A percentile compares a stretch with the other conserved stretches of the same genome.
Evolutionary conservation across 2,888 invertebrate genomes (phyloP).

Genomic region (Microplitis manilae): DNA sequence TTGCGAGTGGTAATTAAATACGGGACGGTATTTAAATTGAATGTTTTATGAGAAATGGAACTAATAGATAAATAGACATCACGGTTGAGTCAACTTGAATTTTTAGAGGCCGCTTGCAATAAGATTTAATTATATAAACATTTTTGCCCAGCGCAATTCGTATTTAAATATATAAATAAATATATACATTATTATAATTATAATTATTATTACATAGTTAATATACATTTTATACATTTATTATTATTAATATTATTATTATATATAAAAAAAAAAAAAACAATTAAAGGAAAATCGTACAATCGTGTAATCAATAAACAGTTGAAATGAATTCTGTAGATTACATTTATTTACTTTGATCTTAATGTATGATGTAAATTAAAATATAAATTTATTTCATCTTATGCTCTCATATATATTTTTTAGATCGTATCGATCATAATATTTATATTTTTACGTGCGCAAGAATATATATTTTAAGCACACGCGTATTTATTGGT

Average conservation of each 20-base stretch:
- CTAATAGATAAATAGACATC: not conserved
- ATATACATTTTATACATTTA: not conserved
- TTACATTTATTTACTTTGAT: not conserved
- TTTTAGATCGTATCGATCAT: slow-evolving; percentile 6
- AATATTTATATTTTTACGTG: slow-evolving; percentile 4
- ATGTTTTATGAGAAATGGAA: slow-evolving; percentile 11
- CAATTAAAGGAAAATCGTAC: not conserved
- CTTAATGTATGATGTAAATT: not conserved
- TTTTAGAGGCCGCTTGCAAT: slow-evolving; percentile 5
- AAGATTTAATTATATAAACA: slow-evolving; percentile 27
- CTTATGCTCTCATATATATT: not conserved
- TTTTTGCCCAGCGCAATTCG: not conserved
- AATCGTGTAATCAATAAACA: not conserved
- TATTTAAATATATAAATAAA: slow-evolving; percentile 22
- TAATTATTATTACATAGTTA: not conserved
- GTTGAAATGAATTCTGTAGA: not conserved
- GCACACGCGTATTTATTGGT: not conserved
- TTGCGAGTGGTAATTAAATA: not conserved
- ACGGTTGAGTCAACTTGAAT: slow-evolving; percentile 39
- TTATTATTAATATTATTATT: not conserved
- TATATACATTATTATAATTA: slow-evolving; percentile 13
- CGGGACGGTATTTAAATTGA: slow-evolving; percentile 6
- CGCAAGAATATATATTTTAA: not conserved
- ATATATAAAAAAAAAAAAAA: slow-evolving; percentile 1
- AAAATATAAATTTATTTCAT: not conserved